Base-by-base conservation (phyloP, 2,797 vertebrate genomes). In the Tympanoctomys barrerae region DNA sequence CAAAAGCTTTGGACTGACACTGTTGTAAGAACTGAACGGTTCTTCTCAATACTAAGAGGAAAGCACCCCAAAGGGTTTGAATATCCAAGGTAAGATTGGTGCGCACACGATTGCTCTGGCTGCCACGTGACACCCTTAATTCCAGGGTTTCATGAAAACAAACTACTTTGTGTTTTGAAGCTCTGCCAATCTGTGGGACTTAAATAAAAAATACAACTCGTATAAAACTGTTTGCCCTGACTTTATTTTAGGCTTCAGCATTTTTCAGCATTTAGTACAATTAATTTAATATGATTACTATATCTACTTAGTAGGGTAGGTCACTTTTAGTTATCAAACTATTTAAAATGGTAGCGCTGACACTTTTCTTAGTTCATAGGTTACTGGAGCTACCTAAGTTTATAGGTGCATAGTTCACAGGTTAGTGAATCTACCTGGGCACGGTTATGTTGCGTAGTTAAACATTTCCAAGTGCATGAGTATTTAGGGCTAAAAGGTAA, bases 1-100 rank as follows among this genome's bases (percentile, higher is more conserved):
- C 66, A 96, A 98, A 98, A 89, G 95, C 83, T 94, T 94, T 90
- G 28, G 85, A 94, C 95, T 75, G 85, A 94, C 95, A 78, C 10
- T 90, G 46, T 97, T 96, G 87, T 93, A 97, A 96, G 96, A 98
- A 97, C 94, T 96, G 90, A 98, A 94, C 66, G 86, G 0, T 97
- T 98, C 91, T 97, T 96, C 97, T 95, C 66, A 68, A 2, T 93
- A 78, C 57, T 96, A 92, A 97, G 97, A 96, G 71, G 6, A 4
- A 97, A 96, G 96, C n/a, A 22, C 91, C 73, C 78, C 94, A 97
- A 57, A 1, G 13, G 18, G 71, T 91, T 97, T 96, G 96, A 97
- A 95, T 68, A 97, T 11, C 26, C 89, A 94, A 59, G n/a, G 87
- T 75, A 96, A 96, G 42, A n/a, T 18, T 93, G 5, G 95, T 64